Evolutionary conservation across 2,797 vertebrate genomes (phyloP), one percentile per base, ranked within the genome.

Genomic region (Streptopelia turtur): DNA sequence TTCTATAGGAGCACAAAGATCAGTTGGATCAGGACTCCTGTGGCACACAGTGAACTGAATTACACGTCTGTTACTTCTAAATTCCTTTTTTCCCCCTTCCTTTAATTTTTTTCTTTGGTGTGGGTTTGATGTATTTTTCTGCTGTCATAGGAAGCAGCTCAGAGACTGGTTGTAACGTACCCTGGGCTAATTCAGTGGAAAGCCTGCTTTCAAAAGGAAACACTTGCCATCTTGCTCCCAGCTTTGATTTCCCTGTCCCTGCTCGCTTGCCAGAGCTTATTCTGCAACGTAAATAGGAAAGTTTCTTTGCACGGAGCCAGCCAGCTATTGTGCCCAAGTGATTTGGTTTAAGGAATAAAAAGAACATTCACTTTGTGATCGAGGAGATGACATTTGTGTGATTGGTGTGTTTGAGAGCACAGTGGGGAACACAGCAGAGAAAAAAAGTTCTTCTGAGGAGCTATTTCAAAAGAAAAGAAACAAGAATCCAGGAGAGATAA

Each of bases 401-500:
- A 53, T 50, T 41, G 74, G 59, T 56, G 66, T 63, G 59, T 5
- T 35, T 33, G 52, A 77, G 85, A 83, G 85, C 85, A 81, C 3
- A 0, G 65, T 61, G 63, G 71, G 80, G 90, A 89, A 80, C 11
- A 55, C 24, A n/a, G 70, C 66, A 66, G 70, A 70, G 78, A 83
- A 61, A 69, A 66, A 57, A 15, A 74, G 31, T 31, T 80, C 86
- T 52, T 30, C 13, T 39, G 71, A 92, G 88, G 86, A 92, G 78
- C 57, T 47, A 3, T 90, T 68, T 74, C n/a, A 45, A 87, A 90
- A 94, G 83, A 35, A 89, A 71, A 94, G 94, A 75, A 95, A 57
- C 74, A 78, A 89, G 88, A 87, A 85, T 74, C 49, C 79, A 27
- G 53, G 53, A 68, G 93, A 96, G 96, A 96, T 96, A 97, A 96